These are phyloP conservation scores for Crypturellus undulatus DNA, from an alignment of 2,113 vertebrate genomes.

Conservation along the genomic window DNA sequence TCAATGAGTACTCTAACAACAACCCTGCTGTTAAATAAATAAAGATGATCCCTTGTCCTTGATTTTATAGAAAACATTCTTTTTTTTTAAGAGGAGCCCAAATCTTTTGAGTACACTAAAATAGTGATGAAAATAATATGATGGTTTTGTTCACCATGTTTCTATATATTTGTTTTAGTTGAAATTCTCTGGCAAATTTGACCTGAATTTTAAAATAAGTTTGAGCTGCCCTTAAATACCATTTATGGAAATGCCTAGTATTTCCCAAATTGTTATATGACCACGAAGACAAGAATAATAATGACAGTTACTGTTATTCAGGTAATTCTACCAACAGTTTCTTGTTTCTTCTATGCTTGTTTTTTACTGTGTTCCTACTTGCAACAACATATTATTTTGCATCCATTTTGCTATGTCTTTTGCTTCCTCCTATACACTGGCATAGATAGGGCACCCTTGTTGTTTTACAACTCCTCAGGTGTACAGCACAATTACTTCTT, in stretches of 20 bases:
- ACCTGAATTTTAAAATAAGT: constrained; percentile 40
- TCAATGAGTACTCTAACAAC: neutral
- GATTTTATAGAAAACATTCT: neutral
- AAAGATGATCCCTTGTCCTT: neutral
- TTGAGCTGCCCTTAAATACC: constrained; percentile 29
- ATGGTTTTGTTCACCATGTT: constrained; percentile 20
- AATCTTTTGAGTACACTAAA: constrained; percentile 6
- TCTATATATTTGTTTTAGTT: constrained; percentile 41
- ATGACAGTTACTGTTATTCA: constrained; percentile 28
- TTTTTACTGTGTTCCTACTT: neutral
- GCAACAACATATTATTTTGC: neutral
- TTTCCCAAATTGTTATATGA: constrained; percentile 5
- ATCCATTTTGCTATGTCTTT: neutral
- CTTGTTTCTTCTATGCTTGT: neutral
- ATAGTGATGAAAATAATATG: neutral
- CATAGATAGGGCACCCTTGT: neutral
- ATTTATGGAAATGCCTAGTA: constrained; percentile 22
- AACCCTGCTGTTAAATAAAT: neutral
- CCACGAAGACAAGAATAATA: neutral
- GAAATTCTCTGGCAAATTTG: constrained; percentile 41
- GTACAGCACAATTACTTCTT: neutral
- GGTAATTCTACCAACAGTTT: neutral
- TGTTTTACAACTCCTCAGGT: neutral
- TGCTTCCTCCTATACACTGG: neutral
- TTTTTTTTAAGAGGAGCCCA: neutral